Base-by-base conservation (phyloP, 1,140 invertebrate genomes). In the Drosophila busckii region DNA sequence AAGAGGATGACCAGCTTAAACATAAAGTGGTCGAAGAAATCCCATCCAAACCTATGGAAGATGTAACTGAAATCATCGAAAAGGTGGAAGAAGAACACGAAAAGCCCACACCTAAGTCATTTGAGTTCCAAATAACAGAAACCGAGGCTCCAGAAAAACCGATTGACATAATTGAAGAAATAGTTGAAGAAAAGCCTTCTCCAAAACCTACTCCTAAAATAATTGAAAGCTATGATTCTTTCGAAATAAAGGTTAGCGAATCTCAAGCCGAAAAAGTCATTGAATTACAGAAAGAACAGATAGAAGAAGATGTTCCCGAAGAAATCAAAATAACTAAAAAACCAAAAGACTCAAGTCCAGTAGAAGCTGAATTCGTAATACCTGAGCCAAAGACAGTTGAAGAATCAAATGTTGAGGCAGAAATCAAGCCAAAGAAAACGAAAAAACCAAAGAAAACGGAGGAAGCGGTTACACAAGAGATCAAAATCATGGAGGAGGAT, bases 401-500 rank as follows among this genome's bases (percentile, higher is more conserved):
- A 42, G 70, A 88, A 40, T 37, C 52, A 10, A 42, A 80, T 16
- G 88, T 88, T 7, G 69, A 83, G 71, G 53, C 70, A 12, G 52
- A 68, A 41, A 46, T 84, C 1, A 83, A 80, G 8, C 54, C 53
- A 8, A 85, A 85, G 48, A 88, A 78, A 53, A 85, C 31, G n/a
- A 88, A 88, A 60, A 88, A 88, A 34, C 88, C 88, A 2, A 88
- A 88, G 58, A 88, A 87, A 16, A 37, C 69, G 16, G 85, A 84
- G 50, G 89, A 69, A 41, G 48, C 22, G 5, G 56, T 53, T 32
- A 42, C 34, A 23, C 41, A 69, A 1, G 64, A 85, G 42, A 68
- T 87, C 7, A 70, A 84, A 48, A 53, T 86, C 34, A 49, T 62
- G 3, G 84, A 86, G 26, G 65, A 76, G 1, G 10, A 29, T 5